Evolutionary conservation across 2,888 invertebrate genomes (phyloP), one percentile per base, ranked within the genome.

Genomic region (Stegophylla sp.): DNA sequence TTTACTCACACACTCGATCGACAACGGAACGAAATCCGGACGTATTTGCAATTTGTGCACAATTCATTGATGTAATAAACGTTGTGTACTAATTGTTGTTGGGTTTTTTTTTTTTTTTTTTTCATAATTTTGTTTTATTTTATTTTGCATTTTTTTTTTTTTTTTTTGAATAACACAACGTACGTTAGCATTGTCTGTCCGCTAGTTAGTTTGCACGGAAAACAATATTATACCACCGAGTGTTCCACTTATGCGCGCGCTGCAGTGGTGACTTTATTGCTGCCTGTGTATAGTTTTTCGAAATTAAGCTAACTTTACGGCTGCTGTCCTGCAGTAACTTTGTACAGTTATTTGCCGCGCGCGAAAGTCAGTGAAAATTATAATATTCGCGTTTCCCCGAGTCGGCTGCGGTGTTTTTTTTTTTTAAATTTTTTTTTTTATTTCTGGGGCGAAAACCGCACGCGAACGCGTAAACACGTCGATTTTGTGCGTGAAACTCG

Each of bases 21-120:
- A 15, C 17, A 45, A 48, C 26, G 20, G 28, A n/a, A 75, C 28
- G 20, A 48, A 63, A 63, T 74, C 63, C 20, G 45, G 34, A 34
- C 20, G 34, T 63, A 63, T 64, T 73, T 75, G 41, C 75, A 64
- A 75, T 41, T 64, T 20, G n/a, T 26, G 45, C 20, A 41, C 56
- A 71, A 71, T 71, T 41, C 23, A 17, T 41, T 15, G 10, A 10
- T 69, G 5, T 9, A 34, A 23, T 17, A 17, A 48, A 48, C 48
- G 51, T n/a, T 34, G 13, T 34, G 13, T 69, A 12, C 3, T 48
- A 26, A 10, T 13, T 3, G 34, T 34, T 34, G 34, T 56, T 56
- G 7, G 53, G 17, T 17, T 41, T 64, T 10, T 10, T 34, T 63
- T 7, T 28, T 7, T 63, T 63, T 71, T 53, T 20, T 41, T 41